Percentiles rank a stretch among this genome's conserved stretches.
phyloP scores from a whole-genome alignment of 1,140 invertebrate genomes.

The Bombus affinis region DNA sequence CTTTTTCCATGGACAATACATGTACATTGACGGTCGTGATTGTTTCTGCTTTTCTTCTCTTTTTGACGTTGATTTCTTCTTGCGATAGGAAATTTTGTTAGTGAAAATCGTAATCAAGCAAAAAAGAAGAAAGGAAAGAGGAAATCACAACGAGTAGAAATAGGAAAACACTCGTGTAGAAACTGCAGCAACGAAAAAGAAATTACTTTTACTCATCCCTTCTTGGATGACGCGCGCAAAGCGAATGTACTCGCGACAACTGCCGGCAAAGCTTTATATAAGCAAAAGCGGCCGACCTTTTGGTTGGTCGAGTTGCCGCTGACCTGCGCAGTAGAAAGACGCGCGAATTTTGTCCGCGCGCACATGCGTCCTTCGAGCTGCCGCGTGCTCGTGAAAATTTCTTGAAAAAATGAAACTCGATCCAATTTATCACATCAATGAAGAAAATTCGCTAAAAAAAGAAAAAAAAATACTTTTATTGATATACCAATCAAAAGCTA shows the following conservation, averaged over 20 bases:
- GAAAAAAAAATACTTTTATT: not conserved
- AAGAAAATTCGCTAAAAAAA: not conserved
- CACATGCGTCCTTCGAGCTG: not conserved
- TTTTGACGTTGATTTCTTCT: conserved; percentile 13
- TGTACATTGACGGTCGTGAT: conserved; percentile 36
- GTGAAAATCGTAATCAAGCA: not conserved
- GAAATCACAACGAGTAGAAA: not conserved
- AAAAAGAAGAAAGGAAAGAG: too few relatives aligned
- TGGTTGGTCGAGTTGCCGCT: not conserved
- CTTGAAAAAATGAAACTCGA: not conserved
- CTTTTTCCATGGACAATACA: conserved; percentile 65
- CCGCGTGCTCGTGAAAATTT: not conserved
- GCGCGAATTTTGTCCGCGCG: conserved; percentile 29
- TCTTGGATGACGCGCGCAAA: conserved; percentile 47
- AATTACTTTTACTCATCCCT: not conserved
- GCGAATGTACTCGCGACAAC: conserved; percentile 67
- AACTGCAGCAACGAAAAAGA: not conserved
- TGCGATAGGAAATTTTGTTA: conserved; percentile 9
- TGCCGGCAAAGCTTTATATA: conserved; percentile 67
- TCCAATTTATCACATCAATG: not conserved
- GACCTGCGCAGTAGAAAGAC: not conserved
- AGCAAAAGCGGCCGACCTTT: not conserved
- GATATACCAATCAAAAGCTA: not conserved
- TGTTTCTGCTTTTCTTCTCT: conserved; percentile 1
- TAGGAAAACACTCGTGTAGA: not conserved